These are phyloP conservation scores for Empidonax alnorum DNA, from an alignment of 2,113 vertebrate species.

Conservation along the genomic window DNA sequence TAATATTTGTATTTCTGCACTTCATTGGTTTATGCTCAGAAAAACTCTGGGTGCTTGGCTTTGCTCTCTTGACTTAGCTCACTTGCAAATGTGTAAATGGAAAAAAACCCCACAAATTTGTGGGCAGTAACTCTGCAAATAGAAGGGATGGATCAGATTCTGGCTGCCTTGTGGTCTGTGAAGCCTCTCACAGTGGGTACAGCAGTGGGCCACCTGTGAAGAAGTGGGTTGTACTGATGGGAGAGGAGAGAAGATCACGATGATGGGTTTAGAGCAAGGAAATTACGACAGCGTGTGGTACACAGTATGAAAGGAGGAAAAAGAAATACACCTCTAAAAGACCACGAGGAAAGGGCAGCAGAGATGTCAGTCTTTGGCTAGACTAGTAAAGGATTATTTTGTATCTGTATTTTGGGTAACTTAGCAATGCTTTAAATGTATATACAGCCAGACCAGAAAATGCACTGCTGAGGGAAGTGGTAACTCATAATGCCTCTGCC, in stretches of 20 bases:
- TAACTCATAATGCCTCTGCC: not conserved
- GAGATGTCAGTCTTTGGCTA: not conserved
- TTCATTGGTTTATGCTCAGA: not conserved
- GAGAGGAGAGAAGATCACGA: not conserved
- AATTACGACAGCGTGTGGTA: not conserved
- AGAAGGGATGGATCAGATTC: fast-evolving
- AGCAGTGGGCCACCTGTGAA: not conserved
- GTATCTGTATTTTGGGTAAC: not conserved
- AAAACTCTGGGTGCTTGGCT: not conserved
- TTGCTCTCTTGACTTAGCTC: not conserved
- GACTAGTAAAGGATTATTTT: not conserved
- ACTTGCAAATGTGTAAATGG: not conserved
- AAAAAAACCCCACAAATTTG: not conserved
- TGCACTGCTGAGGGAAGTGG: not conserved
- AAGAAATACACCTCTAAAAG: not conserved
- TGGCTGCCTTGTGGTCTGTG: not conserved
- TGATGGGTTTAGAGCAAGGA: not conserved
- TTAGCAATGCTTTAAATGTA: not conserved
- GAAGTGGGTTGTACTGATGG: not conserved
- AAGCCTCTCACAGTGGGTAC: not conserved
- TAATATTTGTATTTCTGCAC: not conserved
- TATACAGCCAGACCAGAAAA: not conserved
- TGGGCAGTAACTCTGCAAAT: not conserved
- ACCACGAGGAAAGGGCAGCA: not conserved
- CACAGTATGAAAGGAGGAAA: not conserved